Percentiles rank a stretch among this genome's conserved stretches.
Conservation (phyloP, 2,113 vertebrate species). For the Myrmecobius fasciatus region DNA sequence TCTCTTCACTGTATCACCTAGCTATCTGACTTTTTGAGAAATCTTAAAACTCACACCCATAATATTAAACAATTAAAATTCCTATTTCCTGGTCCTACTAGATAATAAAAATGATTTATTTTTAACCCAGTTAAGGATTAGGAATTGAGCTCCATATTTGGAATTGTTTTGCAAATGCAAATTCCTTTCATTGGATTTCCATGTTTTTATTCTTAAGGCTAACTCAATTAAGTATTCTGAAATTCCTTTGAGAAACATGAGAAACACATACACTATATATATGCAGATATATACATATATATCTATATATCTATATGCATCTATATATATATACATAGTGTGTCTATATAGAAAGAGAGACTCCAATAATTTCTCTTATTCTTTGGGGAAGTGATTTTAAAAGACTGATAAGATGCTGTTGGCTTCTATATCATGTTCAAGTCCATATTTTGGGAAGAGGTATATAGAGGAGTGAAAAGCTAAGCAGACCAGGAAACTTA, state of each 20-base stretch:
- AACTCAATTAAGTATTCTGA: not conserved
- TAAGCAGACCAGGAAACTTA: not conserved
- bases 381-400: constrained; percentile 33
- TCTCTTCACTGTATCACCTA: not conserved
- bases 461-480: too few relatives aligned
- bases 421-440: not conserved
- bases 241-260: not conserved
- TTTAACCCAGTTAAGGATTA: constrained; percentile 15
- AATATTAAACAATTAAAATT: constrained; percentile 35
- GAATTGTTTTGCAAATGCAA: not conserved
- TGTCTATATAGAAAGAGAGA: too few relatives aligned
- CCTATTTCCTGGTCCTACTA: not conserved
- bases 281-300: too few relatives aligned
- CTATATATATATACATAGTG: too few relatives aligned
- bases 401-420: not conserved
- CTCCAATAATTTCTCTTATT: too few relatives aligned
- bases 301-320: too few relatives aligned
- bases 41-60: not conserved
- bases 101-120: not conserved
- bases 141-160: not conserved
- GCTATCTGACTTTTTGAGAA: not conserved
- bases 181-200: constrained; percentile 45
- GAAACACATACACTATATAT: too few relatives aligned
- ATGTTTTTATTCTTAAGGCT: constrained; percentile 2
- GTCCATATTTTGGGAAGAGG: not conserved